Evolutionary conservation across 2,888 invertebrate genomes (phyloP), one percentile per base, ranked within the genome.

Genomic region (Leptopilina syphax): DNA sequence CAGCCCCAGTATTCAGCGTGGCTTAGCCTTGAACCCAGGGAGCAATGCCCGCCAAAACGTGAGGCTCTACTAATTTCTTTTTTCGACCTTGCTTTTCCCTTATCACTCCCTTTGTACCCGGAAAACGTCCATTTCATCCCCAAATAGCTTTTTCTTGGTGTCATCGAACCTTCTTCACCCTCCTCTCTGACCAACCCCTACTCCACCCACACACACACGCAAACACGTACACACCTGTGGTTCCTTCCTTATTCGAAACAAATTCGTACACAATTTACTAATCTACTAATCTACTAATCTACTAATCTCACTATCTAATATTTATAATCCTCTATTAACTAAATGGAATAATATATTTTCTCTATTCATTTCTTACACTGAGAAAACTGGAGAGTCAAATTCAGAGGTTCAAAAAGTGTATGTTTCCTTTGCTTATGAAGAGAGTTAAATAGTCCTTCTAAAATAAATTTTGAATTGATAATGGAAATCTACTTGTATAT

Each of bases 11-110:
- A 86, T 88, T 88, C 86, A 86, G 83, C 86, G 88, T 86, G 86
- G 84, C 88, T 86, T 90, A 91, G 89, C 90, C 90, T 91, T 90
- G 90, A 90, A 91, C 90, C 89, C 90, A 84, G 85, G 81, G 87
- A 85, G 86, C 86, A 86, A 87, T 87, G 88, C 86, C 85, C 86
- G 86, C 84, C 82, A 85, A 83, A 83, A 82, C 77, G 78, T 79
- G 80, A 81, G 83, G 78, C 80, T 80, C 78, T 79, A 81, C 79
- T 77, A 80, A 79, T 82, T 77, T 82, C 77, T 82, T 82, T 83
- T 82, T 80, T 81, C 68, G 18, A 47, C 57, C 77, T 65, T 63
- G 73, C 76, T 80, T 84, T 84, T 79, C 80, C 66, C 78, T 63
- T 80, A 77, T 77, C 81, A 76, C 76, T 81, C 76, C 83, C 80